These are phyloP conservation scores for Arnoldichthys spilopterus DNA, from an alignment of 2,797 vertebrate species.

Conservation along the genomic window DNA sequence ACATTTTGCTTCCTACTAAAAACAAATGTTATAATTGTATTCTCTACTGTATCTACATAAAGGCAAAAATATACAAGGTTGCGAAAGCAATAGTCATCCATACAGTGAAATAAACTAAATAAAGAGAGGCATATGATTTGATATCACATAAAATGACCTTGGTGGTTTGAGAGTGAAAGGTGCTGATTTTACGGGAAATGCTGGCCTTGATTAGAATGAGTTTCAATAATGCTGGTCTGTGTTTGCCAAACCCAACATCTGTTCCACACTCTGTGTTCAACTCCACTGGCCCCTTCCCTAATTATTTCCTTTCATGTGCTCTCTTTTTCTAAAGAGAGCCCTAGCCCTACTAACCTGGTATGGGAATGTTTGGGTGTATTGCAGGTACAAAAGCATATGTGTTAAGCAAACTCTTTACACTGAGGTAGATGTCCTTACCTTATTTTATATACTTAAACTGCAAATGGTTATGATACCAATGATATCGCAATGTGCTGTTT, in stretches of 20 bases:
- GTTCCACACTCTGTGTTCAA: slow-evolving; percentile 42
- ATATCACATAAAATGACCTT: slow-evolving; percentile 1
- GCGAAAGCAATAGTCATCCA: neutral
- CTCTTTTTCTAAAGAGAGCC: slow-evolving; percentile 36
- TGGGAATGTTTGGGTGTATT: neutral
- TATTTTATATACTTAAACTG: slow-evolving; percentile 13
- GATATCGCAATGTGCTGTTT: too few relatives aligned
- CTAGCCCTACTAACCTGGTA: neutral
- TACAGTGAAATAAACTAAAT: neutral
- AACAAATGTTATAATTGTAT: neutral
- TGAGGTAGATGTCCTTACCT: neutral
- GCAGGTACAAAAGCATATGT: slow-evolving; percentile 46
- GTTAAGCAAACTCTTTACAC: slow-evolving; percentile 28
- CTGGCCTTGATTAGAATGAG: slow-evolving; percentile 71
- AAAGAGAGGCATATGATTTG: neutral
- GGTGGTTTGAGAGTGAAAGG: slow-evolving; percentile 58
- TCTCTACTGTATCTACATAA: neutral
- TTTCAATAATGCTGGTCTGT: slow-evolving; percentile 70
- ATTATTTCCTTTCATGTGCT: slow-evolving; percentile 63
- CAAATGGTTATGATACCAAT: slow-evolving; percentile 23
- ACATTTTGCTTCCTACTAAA: slow-evolving; percentile 7
- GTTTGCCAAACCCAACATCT: slow-evolving; percentile 78
- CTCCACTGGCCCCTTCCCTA: slow-evolving; percentile 62
- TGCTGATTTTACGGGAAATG: slow-evolving; percentile 70
- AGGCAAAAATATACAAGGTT: slow-evolving; percentile 4